These are phyloP conservation scores for Hippocampus comes DNA, from an alignment of 2,113 vertebrate genomes.

Conservation along the genomic window DNA sequence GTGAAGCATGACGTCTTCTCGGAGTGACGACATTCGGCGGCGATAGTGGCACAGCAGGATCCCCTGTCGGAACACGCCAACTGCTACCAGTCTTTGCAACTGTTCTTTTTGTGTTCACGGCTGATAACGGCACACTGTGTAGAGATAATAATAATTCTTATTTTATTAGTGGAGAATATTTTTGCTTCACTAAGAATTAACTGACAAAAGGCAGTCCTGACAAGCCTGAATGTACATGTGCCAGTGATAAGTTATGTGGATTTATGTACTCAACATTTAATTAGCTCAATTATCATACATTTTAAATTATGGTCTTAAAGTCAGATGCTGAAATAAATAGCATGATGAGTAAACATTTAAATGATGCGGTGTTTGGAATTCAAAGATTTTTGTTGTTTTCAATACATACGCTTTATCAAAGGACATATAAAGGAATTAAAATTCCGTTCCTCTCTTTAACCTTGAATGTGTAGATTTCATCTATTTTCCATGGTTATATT, in stretches of 20 bases:
- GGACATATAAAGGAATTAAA: no score
- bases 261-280: not conserved
- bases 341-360: not conserved
- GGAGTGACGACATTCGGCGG: slow-evolving; percentile 15
- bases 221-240: not conserved
- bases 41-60: slow-evolving; percentile 28
- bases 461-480: no score
- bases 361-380: not conserved
- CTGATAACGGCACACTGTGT: slow-evolving; percentile 8
- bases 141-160: slow-evolving; percentile 15
- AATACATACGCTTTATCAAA: no score
- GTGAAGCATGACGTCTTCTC: not conserved
- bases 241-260: not conserved
- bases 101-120: slow-evolving; percentile 6
- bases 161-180: slow-evolving; percentile 6
- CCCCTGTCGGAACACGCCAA: not conserved
- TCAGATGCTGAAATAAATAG: not conserved
- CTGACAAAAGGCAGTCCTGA: not conserved
- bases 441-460: no score
- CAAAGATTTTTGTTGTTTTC: no score
- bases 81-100: slow-evolving; percentile 7
- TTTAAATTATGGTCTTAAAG: not conserved
- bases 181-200: not conserved
- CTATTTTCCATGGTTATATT: no score
- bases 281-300: not conserved